These are phyloP conservation scores for Nematolebias whitei DNA, from an alignment of 2,113 vertebrate genomes.

Conservation along the genomic window DNA sequence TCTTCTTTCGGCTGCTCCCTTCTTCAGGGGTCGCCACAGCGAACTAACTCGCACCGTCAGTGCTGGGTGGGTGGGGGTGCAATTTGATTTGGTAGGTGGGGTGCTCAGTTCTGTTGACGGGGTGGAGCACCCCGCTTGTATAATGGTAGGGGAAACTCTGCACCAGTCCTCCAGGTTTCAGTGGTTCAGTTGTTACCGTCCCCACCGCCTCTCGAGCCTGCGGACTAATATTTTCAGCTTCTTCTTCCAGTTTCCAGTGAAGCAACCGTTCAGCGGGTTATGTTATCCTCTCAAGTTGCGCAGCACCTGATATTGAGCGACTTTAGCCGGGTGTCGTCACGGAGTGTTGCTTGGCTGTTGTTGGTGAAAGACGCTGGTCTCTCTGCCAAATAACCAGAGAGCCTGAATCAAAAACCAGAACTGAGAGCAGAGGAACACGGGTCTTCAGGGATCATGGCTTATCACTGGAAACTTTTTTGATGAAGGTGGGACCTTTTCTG, in stretches of 20 bases:
- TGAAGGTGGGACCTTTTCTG: conserved; percentile 11
- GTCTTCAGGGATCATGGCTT: conserved; percentile 4
- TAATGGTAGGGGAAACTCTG: conserved; percentile 1
- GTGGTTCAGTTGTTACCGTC: conserved; percentile 37
- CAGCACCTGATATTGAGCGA: conserved; percentile 46
- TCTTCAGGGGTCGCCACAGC: no score
- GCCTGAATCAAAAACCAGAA: conserved; percentile 58
- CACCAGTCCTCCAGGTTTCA: conserved; percentile 10
- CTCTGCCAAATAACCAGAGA: conserved; percentile 53
- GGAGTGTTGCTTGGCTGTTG: conserved; percentile 21
- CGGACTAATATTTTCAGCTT: neutral
- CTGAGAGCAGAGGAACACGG: conserved; percentile 25
- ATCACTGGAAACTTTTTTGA: conserved; percentile 20
- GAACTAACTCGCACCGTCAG: no score
- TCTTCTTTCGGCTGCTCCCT: no score
- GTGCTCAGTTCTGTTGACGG: no score
- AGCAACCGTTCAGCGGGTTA: conserved; percentile 41
- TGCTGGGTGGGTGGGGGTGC: no score
- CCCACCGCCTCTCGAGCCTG: neutral
- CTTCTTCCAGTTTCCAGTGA: conserved; percentile 18
- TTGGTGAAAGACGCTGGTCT: conserved; percentile 43
- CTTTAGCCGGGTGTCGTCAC: conserved; percentile 52
- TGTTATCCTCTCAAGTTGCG: conserved; percentile 42
- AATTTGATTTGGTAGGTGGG: no score
- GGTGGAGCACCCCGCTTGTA: no score